Evolutionary conservation across 2,113 vertebrate genomes (phyloP), one percentile per base, ranked within the genome.

Genomic region (Nothocercus julius): DNA sequence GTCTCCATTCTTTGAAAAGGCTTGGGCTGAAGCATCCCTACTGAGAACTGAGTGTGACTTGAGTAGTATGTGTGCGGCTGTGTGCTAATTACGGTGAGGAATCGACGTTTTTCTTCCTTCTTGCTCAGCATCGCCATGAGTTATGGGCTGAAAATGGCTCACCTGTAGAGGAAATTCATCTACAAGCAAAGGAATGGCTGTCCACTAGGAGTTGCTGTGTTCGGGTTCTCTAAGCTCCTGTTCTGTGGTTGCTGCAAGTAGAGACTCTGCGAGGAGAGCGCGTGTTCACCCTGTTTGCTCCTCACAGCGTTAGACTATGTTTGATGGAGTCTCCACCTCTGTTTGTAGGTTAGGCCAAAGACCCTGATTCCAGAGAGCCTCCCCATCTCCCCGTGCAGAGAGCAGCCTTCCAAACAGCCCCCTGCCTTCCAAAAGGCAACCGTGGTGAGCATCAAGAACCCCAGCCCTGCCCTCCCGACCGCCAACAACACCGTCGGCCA

Each of bases 321-420:
- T 66, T 79, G 6, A 12, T 40, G 36, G 64, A 0, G 0, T n/a
- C 72, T 75, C 16, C 19, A n/a, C 75, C 72, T 97, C 79, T 81
- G 42, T 49, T 82, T 68, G 7, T 95, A 99, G 99, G 99, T 99
- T 98, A 99, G 99, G 98, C 99, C 99, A 99, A 99, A 99, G 99
- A 99, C 98, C 93, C 98, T 98, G 98, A 99, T 99, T 97, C 99
- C 99, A 87, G 99, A 99, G 97, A 99, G 99, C 98, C 99, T 99
- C 97, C 99, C 99, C 34, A 83, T 98, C 96, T 98, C 98, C 93
- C 98, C 97, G 1, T 98, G 98, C 97, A 97, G 98, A 97, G 98
- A 98, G 89, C 98, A 98, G 95, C 98, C 98, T 80, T 98, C 98
- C 82, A 98, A 98, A 85, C 99, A 98, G 97, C 98, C 98, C 28